These are phyloP conservation scores for Leptosomus discolor DNA, from an alignment of 2,113 vertebrate genomes.

Conservation along the genomic window DNA sequence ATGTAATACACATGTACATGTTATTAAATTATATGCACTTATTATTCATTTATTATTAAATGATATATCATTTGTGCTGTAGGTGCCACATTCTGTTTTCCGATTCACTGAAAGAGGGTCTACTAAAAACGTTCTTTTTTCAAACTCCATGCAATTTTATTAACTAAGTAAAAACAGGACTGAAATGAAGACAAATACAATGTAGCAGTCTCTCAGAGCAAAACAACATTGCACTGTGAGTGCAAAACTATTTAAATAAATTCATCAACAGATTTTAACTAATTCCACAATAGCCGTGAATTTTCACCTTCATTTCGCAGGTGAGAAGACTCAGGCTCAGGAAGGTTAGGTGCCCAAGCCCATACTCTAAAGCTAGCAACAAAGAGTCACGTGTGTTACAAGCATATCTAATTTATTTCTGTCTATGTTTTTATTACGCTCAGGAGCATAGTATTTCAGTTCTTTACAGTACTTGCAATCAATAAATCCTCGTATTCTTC, in stretches of 20 bases:
- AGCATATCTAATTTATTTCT: constrained; percentile 38
- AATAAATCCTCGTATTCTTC: constrained; percentile 30
- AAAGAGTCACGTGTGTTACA: neutral
- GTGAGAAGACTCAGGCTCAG: neutral
- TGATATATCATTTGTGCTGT: neutral
- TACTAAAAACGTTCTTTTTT: neutral
- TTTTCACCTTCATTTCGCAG: neutral
- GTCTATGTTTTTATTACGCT: constrained; percentile 39
- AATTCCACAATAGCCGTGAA: neutral
- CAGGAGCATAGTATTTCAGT: constrained; percentile 41
- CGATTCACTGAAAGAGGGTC: neutral
- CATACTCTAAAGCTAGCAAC: neutral
- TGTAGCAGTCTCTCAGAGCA: neutral
- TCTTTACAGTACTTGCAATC: constrained; percentile 35
- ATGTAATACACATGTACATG: neutral
- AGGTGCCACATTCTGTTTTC: neutral
- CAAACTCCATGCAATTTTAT: neutral
- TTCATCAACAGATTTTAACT: neutral
- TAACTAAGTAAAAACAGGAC: neutral
- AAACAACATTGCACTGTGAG: neutral
- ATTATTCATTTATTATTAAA: neutral
- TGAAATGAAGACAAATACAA: neutral
- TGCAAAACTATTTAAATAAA: neutral
- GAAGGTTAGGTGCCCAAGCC: neutral
- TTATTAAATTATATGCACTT: neutral